Evolutionary conservation across 2,113 vertebrate species (phyloP), one percentile per base, ranked within the genome.

Genomic region (Sander lucioperca): DNA sequence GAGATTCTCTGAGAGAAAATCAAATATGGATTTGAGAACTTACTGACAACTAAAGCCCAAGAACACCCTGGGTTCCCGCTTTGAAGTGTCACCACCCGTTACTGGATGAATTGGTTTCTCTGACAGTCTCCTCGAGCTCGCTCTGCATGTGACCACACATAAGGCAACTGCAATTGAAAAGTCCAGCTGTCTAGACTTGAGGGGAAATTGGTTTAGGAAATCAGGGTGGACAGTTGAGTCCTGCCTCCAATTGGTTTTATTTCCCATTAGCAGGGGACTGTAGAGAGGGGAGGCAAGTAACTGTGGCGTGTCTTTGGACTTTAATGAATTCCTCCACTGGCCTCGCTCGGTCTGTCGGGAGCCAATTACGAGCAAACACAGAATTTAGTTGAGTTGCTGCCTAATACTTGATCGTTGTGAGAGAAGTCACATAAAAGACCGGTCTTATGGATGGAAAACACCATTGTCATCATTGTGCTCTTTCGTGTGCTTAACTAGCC

Each of bases 121-220:
- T 23, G 53, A 57, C 58, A 47, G 43, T 83, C 27, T 48, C 33
- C 36, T 65, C 50, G 23, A 79, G 66, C 61, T 56, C 1, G 51
- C 68, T 59, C 33, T 73, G 72, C 79, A 85, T 75, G 80, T 86
- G 78, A 78, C 83, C 76, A 71, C 70, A 70, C 64, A 53, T 36
- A 33, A 19, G 13, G 16, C 53, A 87, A 89, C 85, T 81, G 72
- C 82, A 90, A 88, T 78, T 81, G 66, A 84, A 76, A 63, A 62
- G 77, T 77, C 57, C 63, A 61, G 74, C 62, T 70, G 86, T 91
- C 92, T 90, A 90, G 89, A 92, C 91, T 79, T 27, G 14, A 69
- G 33, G 64, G 82, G 81, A 91, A 90, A 92, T 84, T 91, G 72
- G 66, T 93, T 92, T 69, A 85, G 66, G 45, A 67, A 74, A 80